Evolutionary conservation across 2,797 vertebrate species (phyloP), one percentile per base, ranked within the genome.

Genomic region (Dermochelys coriacea): DNA sequence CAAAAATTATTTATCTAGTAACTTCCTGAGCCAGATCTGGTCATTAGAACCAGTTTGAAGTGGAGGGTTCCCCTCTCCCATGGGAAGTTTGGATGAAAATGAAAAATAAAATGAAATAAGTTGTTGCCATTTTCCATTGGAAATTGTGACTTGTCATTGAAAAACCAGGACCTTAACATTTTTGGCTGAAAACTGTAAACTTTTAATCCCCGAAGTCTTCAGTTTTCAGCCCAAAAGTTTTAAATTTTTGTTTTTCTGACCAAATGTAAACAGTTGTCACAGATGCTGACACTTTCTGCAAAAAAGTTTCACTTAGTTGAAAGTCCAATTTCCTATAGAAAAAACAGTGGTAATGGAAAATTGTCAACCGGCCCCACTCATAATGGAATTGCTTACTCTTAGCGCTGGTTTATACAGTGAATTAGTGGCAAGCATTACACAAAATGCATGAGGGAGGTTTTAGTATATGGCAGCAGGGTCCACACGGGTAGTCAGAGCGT

Each of bases 1-100:
- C 78, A 79, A 83, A 29, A 88, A 90, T 92, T 81, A 51, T 47
- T 93, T 83, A 0, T 64, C 94, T 85, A 71, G 37, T 27, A 45
- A 93, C 47, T 57, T 61, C 84, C 4, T 54, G 75, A 90, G 10
- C 82, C 11, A 55, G 27, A 15, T n/a, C 89, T 80, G 41, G 88
- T 54, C 61, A 45, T 83, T 11, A 71, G 82, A 55, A 57, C 75
- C 31, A 68, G 50, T 52, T 93, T 71, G 81, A 12, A n/a, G 91
- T 93, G 49, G 37, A 18, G 47, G 55, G 12, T 25, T 86, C 82
- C 47, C 55, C 80, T 55, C 8, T 4, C n/a, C 7, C 61, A n/a
- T 51, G 59, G 85, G 83, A 87, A 91, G 87, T 90, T 74, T 80
- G 75, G 25, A 78, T 77, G 80, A 9, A 11, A n/a, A 50, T 77